Base-by-base conservation (phyloP, 2,113 vertebrate species). In the Tragulus kanchil region DNA sequence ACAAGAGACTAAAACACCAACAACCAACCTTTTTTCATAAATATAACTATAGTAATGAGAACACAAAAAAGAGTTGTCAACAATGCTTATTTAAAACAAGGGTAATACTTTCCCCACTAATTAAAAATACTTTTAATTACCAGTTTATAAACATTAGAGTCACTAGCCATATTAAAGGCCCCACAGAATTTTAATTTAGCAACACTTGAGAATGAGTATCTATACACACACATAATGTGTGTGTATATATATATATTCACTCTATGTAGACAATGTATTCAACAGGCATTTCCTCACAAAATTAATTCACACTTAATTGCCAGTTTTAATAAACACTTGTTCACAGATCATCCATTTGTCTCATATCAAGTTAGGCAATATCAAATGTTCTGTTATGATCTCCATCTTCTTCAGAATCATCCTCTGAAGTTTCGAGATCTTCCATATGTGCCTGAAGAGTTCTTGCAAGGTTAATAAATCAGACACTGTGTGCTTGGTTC, bases 391-490 rank as follows among this genome's bases (percentile, higher is more conserved):
- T 98, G 97, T 52, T 98, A 97, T 96, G 95, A 89, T 99, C 99
- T 97, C 95, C 97, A 82, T 98, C 98, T 77, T 98, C 98, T 97
- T 99, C 99, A 15, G 99, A 99, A 96, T 99, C 99, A 62, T 99
- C 99, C 59, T 99, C 99, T 67, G 99, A 99, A 98, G 98, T 99
- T 99, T 99, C 99, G 98, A 99, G 99, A 99, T 99, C 99, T 99
- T 99, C 99, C 99, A 99, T 99, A 99, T 99, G 99, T 98, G 99
- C 99, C 97, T 99, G 99, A 99, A 99, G 99, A 98, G 99, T 99
- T 99, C 99, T 99, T 98, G 99, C 99, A 99, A 99, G 99, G 99
- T 99, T 99, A 99, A 99, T 99, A 98, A 99, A 99, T 99, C 99
- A 99, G n/a, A 99, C 99, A 93, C 98, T 36, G 98, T 28, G 99